Conservation (phyloP, 1,140 invertebrate genomes). For the Camponotus vicinus region DNA sequence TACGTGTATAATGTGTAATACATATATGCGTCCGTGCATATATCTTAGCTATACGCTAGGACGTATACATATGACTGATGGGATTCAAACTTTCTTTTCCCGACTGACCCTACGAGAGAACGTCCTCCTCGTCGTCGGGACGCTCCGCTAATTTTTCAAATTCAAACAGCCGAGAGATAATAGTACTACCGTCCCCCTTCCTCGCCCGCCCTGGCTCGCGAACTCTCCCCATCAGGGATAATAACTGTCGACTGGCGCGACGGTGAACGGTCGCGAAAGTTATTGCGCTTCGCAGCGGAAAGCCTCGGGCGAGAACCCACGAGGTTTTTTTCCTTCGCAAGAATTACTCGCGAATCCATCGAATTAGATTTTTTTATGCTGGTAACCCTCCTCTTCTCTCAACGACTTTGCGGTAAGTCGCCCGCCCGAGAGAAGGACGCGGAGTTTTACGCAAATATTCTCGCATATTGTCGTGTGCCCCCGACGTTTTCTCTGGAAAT, state of each 20-base stretch:
- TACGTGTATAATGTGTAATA: slow-evolving; percentile 11
- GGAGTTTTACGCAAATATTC: slow-evolving; percentile 23
- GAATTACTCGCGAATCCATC: slow-evolving; percentile 46
- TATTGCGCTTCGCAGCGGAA: slow-evolving; percentile 23
- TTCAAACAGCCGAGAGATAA: slow-evolving; percentile 66
- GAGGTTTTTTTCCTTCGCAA: slow-evolving; percentile 29
- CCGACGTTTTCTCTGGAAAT: background rate
- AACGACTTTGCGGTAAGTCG: slow-evolving; percentile 42
- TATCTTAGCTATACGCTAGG: slow-evolving; percentile 17
- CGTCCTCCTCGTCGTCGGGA: slow-evolving; percentile 28
- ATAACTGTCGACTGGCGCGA: slow-evolving; percentile 52
- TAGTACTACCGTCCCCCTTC: background rate
- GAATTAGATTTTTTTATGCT: slow-evolving; percentile 53
- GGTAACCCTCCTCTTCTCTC: no score
- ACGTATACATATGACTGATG: slow-evolving; percentile 21
- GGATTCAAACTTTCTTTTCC: slow-evolving; percentile 56
- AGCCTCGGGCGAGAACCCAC: slow-evolving; percentile 24
- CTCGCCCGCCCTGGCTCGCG: background rate
- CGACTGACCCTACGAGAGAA: slow-evolving; percentile 33
- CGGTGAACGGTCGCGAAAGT: slow-evolving; percentile 62
- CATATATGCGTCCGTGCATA: no score
- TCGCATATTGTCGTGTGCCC: background rate
- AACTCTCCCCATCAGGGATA: slow-evolving; percentile 34
- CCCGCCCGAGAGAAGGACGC: slow-evolving; percentile 3
- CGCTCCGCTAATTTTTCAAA: slow-evolving; percentile 71